Conservation (phyloP, 1,140 invertebrate genomes). For the Delia radicum region DNA sequence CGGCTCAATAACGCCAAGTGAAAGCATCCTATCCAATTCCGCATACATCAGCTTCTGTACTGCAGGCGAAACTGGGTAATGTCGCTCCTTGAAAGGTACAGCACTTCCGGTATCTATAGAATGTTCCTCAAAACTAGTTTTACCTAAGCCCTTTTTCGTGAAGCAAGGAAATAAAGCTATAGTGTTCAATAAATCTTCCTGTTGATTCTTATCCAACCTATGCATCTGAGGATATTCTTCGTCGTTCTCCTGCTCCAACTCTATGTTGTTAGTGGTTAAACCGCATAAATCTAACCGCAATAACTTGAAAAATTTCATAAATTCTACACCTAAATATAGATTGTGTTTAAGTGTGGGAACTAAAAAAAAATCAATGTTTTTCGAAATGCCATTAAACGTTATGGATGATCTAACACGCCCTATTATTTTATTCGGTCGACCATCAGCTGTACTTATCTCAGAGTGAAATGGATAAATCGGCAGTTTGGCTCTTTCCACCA, state of each 20-base stretch:
- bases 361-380: not conserved
- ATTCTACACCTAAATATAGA: slow-evolving; percentile 13
- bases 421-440: not conserved
- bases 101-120: slow-evolving; percentile 37
- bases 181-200: not conserved
- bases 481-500: not conserved
- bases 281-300: slow-evolving; percentile 5
- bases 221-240: not conserved
- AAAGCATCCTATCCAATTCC: slow-evolving; percentile 39
- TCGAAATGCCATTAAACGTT: not conserved
- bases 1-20: no score
- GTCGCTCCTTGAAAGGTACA: slow-evolving; percentile 37
- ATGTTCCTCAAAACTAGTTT: slow-evolving; percentile 35
- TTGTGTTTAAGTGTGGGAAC: slow-evolving; percentile 5
- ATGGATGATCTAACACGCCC: not conserved
- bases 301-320: slow-evolving; percentile 24
- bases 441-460: slow-evolving; percentile 9
- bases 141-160: slow-evolving; percentile 35
- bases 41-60: slow-evolving; percentile 27
- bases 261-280: no score
- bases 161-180: slow-evolving; percentile 29
- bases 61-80: slow-evolving; percentile 36
- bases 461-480: not conserved
- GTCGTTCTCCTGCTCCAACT: not conserved
- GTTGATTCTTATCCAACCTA: not conserved